Evolutionary conservation across 2,888 invertebrate genomes (phyloP).

Genomic region (Orthosia gothica): DNA sequence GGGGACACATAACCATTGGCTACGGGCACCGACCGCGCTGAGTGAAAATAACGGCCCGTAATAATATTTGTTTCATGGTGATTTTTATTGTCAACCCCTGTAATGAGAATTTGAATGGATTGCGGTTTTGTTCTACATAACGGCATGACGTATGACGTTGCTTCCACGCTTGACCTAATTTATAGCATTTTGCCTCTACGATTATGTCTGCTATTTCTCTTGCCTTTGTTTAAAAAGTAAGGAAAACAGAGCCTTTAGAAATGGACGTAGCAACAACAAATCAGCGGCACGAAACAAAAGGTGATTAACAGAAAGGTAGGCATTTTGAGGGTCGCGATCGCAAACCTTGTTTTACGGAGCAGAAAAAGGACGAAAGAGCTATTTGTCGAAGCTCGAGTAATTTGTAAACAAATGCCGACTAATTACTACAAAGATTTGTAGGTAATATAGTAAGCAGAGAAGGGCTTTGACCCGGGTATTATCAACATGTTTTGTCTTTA

Average conservation of each 20-base stretch:
- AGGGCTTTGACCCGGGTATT: constrained; percentile 11
- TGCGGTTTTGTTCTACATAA: constrained; percentile 40
- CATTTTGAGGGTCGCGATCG: constrained; percentile 56
- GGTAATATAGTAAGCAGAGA: constrained; percentile 18
- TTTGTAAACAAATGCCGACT: constrained; percentile 62
- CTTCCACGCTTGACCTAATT: constrained; percentile 18
- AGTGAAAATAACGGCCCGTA: constrained; percentile 75
- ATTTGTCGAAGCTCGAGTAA: constrained; percentile 56
- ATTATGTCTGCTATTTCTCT: constrained; percentile 10
- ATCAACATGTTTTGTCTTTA: not conserved
- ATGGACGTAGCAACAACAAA: constrained; percentile 60
- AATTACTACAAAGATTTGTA: constrained; percentile 50
- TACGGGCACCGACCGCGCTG: constrained; percentile 71
- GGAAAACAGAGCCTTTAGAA: constrained; percentile 39
- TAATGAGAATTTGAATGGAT: constrained; percentile 66
- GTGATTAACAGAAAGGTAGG: constrained; percentile 64
- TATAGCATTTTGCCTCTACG: not conserved
- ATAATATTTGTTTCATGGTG: constrained; percentile 75
- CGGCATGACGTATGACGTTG: constrained; percentile 19
- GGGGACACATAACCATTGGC: constrained; percentile 81
- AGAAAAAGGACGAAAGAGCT: constrained; percentile 59
- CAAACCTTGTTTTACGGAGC: constrained; percentile 59
- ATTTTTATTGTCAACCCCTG: constrained; percentile 69
- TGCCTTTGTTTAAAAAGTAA: constrained; percentile 30
- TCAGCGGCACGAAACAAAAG: constrained; percentile 62